A percentile compares a stretch with the other conserved stretches of the same genome.
Conservation (phyloP, 2,888 invertebrate species). For the Phymatocera aterrima region DNA sequence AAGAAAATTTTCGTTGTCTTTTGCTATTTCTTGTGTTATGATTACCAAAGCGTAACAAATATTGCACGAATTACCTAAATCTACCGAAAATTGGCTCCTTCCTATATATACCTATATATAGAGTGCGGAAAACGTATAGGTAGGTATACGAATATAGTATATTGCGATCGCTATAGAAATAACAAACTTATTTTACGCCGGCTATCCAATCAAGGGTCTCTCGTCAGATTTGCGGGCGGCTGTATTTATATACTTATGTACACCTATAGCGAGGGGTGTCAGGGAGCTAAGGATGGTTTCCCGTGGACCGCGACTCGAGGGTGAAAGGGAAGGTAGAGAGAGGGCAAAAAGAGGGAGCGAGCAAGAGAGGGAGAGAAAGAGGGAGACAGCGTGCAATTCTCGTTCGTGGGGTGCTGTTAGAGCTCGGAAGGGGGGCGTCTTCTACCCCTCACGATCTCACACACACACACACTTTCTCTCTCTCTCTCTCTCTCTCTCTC, state of each 20-base stretch:
- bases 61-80: too few species aligned
- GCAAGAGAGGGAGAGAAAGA: background rate
- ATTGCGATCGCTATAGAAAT: background rate
- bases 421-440: background rate
- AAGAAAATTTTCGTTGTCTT: too few species aligned
- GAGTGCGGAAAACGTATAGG: too few species aligned
- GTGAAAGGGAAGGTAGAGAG: background rate
- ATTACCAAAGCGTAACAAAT: too few species aligned
- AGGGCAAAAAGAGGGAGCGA: background rate
- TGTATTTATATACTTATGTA: too few species aligned
- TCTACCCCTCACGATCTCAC: background rate
- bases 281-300: conserved; percentile 24
- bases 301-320: background rate
- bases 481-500: background rate
- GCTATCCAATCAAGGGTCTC: conserved; percentile 12
- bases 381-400: background rate
- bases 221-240: conserved; percentile 4
- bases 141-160: too few species aligned
- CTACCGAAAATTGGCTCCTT: too few species aligned
- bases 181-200: background rate
- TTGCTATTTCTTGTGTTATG: too few species aligned
- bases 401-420: background rate
- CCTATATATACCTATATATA: too few species aligned
- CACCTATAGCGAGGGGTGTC: conserved; percentile 18
- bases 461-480: background rate